Evolutionary conservation across 2,113 vertebrate genomes (phyloP).

Genomic region (Chrysochloris asiatica): DNA sequence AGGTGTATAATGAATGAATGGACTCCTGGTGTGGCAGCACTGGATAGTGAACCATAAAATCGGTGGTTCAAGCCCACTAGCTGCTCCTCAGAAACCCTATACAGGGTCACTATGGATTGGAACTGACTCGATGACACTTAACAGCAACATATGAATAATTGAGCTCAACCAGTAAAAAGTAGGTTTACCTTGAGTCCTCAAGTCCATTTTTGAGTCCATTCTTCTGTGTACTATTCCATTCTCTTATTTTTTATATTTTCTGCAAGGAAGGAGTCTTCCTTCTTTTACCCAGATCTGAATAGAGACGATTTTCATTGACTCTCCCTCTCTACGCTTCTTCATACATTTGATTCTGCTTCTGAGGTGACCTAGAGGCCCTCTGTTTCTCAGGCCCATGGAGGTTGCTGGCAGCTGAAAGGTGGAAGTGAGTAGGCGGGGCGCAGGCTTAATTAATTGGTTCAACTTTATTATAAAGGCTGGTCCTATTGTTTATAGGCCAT

Average conservation of each 20-base stretch:
- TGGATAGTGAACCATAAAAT: too few species aligned
- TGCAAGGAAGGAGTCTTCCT: not conserved
- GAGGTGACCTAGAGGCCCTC: not conserved
- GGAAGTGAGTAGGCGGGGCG: not conserved
- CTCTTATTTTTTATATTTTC: not conserved
- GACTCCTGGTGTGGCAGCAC: too few species aligned
- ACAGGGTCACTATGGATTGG: too few species aligned
- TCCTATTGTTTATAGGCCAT: slow-evolving; percentile 70
- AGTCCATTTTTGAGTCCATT: not conserved
- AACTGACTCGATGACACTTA: too few species aligned
- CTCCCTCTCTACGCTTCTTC: not conserved
- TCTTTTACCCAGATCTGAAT: not conserved
- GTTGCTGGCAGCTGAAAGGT: not conserved
- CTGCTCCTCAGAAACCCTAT: too few species aligned
- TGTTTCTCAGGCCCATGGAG: not conserved
- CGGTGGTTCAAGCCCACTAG: too few species aligned
- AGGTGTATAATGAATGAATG: too few species aligned
- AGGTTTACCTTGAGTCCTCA: not conserved
- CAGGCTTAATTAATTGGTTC: slow-evolving; percentile 58
- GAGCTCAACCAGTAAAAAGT: not conserved
- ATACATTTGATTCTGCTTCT: not conserved
- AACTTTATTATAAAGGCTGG: slow-evolving; percentile 62
- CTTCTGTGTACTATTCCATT: not conserved
- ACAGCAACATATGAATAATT: too few species aligned
- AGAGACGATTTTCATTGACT: not conserved